Evolutionary conservation across 2,113 vertebrate species (phyloP), one percentile per base, ranked within the genome.

Genomic region (Hipposideros armiger): DNA sequence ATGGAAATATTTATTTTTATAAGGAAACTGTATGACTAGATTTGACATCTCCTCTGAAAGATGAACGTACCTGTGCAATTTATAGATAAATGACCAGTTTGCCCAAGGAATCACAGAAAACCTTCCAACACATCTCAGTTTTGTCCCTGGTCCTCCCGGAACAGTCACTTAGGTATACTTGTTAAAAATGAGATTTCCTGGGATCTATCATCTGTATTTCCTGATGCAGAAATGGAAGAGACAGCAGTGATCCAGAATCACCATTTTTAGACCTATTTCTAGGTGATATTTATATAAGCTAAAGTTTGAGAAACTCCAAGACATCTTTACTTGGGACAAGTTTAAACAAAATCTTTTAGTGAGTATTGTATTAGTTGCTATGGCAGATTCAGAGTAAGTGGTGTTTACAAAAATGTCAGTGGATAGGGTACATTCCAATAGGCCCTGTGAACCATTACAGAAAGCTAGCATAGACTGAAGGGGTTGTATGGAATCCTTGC

Each of bases 221-320:
- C 22, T 30, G 5, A 32, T 58, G 45, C 24, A 94, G 72, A 73
- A 62, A 6, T n/a, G 10, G 24, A 2, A 69, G 8, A 88, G 13
- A 85, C 7, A 70, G 4, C 42, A 50, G 0, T 66, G 66, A 92
- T 70, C 28, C 70, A 60, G 40, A 91, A 30, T 56, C 6, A 9
- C 26, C 26, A 69, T 90, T 94, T 82, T 56, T 36, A 91, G 11
- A 76, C 5, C 28, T 47, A 14, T 81, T 91, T 95, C 73, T 94
- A 58, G 54, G 50, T 87, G 30, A 47, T 50, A 45, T 42, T 52
- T 86, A 36, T 64, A 32, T n/a, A 84, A 76, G 17, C 14, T 82
- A 15, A n/a, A 52, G 45, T 90, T 80, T 54, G 32, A 73, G 45
- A 92, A 96, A 58, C 36, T 73, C 40, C 47, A 36, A 90, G 26